A percentile compares a stretch with the other conserved stretches of the same genome.
These are phyloP conservation scores for Melanotus villosus DNA, from an alignment of 2,888 invertebrate species.

Conservation along the genomic window DNA sequence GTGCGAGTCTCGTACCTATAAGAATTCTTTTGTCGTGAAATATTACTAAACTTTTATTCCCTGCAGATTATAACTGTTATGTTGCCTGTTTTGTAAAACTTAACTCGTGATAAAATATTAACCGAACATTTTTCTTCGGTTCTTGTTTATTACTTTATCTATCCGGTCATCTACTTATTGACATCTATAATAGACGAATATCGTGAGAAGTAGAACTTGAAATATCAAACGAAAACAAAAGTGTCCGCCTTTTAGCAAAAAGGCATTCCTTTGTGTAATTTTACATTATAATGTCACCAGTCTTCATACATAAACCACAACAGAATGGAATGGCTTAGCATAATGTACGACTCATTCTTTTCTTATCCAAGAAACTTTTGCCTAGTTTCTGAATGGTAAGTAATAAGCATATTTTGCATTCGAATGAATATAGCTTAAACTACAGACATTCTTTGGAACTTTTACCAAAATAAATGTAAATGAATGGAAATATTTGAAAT, in stretches of 20 bases:
- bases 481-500: neutral
- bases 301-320: neutral
- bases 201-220: too few species aligned
- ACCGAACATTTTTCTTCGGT: neutral
- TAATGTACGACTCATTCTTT: neutral
- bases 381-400: neutral
- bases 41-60: conserved; percentile 13
- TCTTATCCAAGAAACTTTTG: conserved; percentile 7
- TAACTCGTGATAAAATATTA: conserved; percentile 7
- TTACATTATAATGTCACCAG: neutral
- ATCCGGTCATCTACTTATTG: too few species aligned
- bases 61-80: neutral
- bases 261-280: neutral
- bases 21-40: neutral
- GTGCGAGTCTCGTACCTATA: neutral
- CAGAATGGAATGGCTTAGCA: neutral
- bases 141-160: too few species aligned
- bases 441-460: neutral
- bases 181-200: too few species aligned
- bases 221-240: neutral
- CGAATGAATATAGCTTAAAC: neutral
- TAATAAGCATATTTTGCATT: conserved; percentile 23
- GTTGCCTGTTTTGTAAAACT: neutral
- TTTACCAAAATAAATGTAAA: neutral
- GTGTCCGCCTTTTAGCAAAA: too few species aligned